These are phyloP conservation scores for Benitochromis conjunctus DNA, from an alignment of 2,113 vertebrate species.

Conservation along the genomic window DNA sequence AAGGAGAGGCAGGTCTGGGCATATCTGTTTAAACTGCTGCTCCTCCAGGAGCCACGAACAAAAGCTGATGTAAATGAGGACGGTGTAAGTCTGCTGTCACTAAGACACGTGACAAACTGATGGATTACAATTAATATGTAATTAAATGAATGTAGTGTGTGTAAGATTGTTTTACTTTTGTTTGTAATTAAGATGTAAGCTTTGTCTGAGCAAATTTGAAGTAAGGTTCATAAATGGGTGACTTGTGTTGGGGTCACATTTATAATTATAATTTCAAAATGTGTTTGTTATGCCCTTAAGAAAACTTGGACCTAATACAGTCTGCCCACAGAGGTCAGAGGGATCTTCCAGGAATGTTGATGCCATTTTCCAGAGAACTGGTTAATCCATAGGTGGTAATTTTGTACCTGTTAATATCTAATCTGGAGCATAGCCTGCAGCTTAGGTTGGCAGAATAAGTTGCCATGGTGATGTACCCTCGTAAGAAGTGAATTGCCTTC, in stretches of 20 bases:
- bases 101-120: background rate
- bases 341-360: background rate
- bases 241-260: background rate
- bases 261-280: background rate
- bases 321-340: background rate
- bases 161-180: background rate
- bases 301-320: background rate
- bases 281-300: background rate
- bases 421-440: background rate
- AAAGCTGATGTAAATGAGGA: background rate
- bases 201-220: background rate
- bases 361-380: background rate
- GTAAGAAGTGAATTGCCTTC: background rate
- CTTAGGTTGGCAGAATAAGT: background rate
- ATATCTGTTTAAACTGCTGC: background rate
- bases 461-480: background rate
- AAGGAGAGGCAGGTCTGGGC: background rate
- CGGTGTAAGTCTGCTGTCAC: background rate
- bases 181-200: background rate
- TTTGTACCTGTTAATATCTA: background rate
- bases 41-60: background rate
- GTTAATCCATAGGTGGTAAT: background rate
- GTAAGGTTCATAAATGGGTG: background rate
- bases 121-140: background rate
- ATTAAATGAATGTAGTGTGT: background rate